These are phyloP conservation scores for Theristus sp. DNA, from an alignment of 2,888 invertebrate species.

Conservation along the genomic window DNA sequence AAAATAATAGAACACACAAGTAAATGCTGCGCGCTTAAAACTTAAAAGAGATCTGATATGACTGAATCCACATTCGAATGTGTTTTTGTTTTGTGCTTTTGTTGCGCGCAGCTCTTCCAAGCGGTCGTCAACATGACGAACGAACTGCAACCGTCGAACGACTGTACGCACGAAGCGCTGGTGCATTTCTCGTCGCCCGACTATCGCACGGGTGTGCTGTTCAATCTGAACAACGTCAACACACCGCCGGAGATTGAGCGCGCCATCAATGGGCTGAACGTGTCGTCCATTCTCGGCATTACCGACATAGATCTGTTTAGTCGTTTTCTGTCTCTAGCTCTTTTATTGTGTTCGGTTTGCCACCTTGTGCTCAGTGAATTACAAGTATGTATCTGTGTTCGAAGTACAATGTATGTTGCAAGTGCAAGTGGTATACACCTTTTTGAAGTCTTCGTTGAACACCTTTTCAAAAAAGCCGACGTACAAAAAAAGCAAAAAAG, in stretches of 20 bases:
- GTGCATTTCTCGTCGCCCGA: neutral
- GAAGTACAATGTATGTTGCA: too few relatives aligned
- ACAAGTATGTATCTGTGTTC: too few relatives aligned
- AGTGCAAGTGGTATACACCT: too few relatives aligned
- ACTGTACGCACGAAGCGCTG: neutral
- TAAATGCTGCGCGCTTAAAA: too few relatives aligned
- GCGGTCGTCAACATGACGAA: neutral
- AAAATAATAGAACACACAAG: too few relatives aligned
- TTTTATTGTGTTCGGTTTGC: neutral
- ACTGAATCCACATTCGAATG: too few relatives aligned
- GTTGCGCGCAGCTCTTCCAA: neutral
- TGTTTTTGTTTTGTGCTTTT: too few relatives aligned
- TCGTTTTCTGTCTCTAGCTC: neutral
- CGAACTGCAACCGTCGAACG: neutral
- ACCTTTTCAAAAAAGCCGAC: too few relatives aligned
- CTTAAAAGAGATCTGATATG: too few relatives aligned
- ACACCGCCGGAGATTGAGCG: neutral
- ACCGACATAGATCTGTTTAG: neutral
- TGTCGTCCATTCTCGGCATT: neutral
- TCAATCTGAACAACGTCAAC: neutral
- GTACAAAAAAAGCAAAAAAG: too few relatives aligned
- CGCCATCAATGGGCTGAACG: neutral
- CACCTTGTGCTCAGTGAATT: too few relatives aligned
- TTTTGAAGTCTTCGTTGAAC: too few relatives aligned
- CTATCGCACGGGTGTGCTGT: neutral